Conservation (phyloP, 2,888 invertebrate species). For the Archips crataeganus region DNA sequence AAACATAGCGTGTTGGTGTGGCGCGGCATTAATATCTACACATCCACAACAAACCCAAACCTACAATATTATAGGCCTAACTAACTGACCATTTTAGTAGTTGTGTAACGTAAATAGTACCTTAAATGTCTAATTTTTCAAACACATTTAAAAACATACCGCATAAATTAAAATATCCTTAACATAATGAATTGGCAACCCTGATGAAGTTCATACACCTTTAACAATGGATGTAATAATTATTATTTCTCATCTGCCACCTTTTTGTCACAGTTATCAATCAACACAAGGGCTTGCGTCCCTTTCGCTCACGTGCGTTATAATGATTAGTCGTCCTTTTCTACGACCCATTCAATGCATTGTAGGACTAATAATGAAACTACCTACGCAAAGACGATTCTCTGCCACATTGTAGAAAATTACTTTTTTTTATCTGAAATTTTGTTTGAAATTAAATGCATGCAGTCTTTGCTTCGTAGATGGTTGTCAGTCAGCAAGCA, state of each 20-base stretch:
- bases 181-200: conserved; percentile 59
- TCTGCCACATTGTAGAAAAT: conserved; percentile 16
- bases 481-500: neutral
- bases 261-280: conserved; percentile 87
- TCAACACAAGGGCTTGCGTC: conserved; percentile 79
- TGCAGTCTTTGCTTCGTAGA: neutral
- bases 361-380: conserved; percentile 50
- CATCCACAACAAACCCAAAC: no score
- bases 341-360: conserved; percentile 74
- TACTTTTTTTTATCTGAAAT: neutral
- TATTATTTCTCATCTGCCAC: conserved; percentile 86
- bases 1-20: no score
- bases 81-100: no score
- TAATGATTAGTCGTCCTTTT: conserved; percentile 63
- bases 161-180: neutral
- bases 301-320: conserved; percentile 54
- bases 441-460: neutral
- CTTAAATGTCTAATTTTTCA: no score
- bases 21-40: no score
- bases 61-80: no score
- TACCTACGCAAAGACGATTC: conserved; percentile 20
- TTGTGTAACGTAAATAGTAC: no score
- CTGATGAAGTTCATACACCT: conserved; percentile 76
- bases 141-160: neutral
- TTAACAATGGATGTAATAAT: conserved; percentile 84